Percentiles rank a stretch among this genome's conserved stretches.
Conservation (phyloP, 2,113 vertebrate genomes). For the Vulpes vulpes region DNA sequence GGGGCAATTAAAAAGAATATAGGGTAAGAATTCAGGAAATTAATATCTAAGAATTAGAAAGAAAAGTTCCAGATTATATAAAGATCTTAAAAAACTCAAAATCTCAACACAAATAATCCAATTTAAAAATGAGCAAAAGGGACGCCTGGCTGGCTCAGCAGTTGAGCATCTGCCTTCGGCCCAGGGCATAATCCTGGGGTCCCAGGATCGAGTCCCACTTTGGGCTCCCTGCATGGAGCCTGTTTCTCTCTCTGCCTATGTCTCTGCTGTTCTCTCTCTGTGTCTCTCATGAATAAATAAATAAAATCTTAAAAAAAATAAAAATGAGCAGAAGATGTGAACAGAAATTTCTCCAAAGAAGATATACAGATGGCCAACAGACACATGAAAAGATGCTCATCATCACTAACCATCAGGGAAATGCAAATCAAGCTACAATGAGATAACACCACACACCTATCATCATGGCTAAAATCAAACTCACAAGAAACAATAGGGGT, state of each 20-base stretch:
- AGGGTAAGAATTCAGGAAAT: background rate
- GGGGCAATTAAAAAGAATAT: conserved; percentile 4
- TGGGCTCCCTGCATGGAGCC: too few relatives aligned
- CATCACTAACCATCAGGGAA: background rate
- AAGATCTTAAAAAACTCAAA: background rate
- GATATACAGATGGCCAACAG: background rate
- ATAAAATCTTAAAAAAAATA: too few relatives aligned
- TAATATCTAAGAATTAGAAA: conserved; percentile 8
- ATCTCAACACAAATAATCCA: background rate
- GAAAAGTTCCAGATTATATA: background rate
- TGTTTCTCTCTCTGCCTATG: too few relatives aligned
- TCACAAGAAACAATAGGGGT: background rate
- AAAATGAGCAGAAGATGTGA: background rate
- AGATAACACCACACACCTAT: background rate
- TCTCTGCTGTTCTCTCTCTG: too few relatives aligned
- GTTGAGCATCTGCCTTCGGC: too few relatives aligned
- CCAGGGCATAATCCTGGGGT: too few relatives aligned
- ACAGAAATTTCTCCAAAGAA: background rate
- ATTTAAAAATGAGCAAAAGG: background rate
- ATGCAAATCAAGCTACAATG: background rate
- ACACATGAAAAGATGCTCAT: background rate
- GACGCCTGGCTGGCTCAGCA: too few relatives aligned
- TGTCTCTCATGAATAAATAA: too few relatives aligned
- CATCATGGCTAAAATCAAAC: background rate
- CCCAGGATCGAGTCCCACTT: too few relatives aligned